Base-by-base conservation (phyloP, 2,113 vertebrate species). In the Neoarius graeffei region DNA sequence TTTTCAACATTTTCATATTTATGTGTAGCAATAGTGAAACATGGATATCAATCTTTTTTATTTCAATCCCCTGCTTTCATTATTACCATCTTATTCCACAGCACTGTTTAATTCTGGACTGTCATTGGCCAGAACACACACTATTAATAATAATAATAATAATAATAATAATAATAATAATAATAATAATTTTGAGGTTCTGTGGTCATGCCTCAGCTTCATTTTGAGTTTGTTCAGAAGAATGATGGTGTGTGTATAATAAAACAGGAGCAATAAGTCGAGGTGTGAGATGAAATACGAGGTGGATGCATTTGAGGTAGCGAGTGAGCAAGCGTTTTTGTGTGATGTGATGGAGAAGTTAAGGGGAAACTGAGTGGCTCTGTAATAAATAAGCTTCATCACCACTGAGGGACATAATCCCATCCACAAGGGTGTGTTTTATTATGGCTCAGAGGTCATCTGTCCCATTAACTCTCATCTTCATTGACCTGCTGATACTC, bases 381-480 rank as follows among this genome's bases (percentile, higher is more conserved):
- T 74, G 84, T 74, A 20, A 35, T 74, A 25, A 74, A 59, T 57
- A 60, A 74, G 35, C 71, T 48, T 48, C 35, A 83, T 83, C 81
- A 64, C 4, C 84, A 86, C 57, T 19, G 42, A 17, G 57, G 73
- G n/a, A 54, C 42, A 8, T 27, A 54, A 64, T 30, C 20, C 42
- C 85, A 79, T 79, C 71, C 60, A 79, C 57, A 59, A 80, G 74
- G 85, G 15, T 7, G 74, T 56, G 85, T 81, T 52, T 79, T 67
- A 60, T 86, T 80, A 86, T 50, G 7, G 2, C 74, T 64, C 74
- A 86, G 74, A 86, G 74, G 74, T 86, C 74, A 67, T 64, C 48
- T 80, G 59, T 66, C 42, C 85, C 52, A 15, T 79, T 86, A 79
- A 64, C 73, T 27, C 59, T 54, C 73, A 79, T 23, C 85, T 54